phyloP scores from a whole-genome alignment of 2,113 vertebrate genomes.

The Entomyzon cyanotis region DNA sequence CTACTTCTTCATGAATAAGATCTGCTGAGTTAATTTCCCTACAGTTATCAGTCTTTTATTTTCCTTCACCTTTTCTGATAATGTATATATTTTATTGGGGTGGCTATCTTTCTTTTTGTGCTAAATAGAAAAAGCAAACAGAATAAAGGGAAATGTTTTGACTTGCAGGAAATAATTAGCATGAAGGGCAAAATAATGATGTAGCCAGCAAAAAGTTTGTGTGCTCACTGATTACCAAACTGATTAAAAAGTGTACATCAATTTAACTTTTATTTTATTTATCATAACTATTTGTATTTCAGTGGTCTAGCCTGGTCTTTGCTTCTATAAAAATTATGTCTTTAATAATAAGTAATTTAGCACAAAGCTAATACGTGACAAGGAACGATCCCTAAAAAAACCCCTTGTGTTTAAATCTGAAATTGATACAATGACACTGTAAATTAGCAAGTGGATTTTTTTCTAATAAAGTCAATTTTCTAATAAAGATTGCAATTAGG shows the following conservation, averaged over 20 bases:
- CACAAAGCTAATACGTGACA: not conserved
- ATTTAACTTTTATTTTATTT: not conserved
- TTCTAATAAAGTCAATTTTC: not conserved
- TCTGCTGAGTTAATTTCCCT: not conserved
- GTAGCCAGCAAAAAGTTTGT: not conserved
- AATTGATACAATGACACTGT: not conserved
- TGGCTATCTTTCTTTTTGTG: not conserved
- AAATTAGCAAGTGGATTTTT: not conserved
- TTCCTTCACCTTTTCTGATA: not conserved
- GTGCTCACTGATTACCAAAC: not conserved
- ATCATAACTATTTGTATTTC: not conserved
- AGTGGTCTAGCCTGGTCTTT: not conserved
- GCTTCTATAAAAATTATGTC: not conserved
- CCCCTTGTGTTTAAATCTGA: not conserved
- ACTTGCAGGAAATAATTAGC: not conserved
- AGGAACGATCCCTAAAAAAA: not conserved
- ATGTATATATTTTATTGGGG: not conserved
- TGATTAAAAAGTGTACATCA: not conserved
- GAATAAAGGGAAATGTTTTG: not conserved
- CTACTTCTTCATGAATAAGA: not conserved
- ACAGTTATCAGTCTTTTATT: not conserved
- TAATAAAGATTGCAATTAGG: not conserved
- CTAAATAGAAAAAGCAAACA: not conserved
- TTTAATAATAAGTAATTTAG: not conserved
- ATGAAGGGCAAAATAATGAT: not conserved